A percentile compares a stretch with the other conserved stretches of the same genome.
Conservation (phyloP, 1,140 invertebrate genomes). For the Ceratina australensis region DNA sequence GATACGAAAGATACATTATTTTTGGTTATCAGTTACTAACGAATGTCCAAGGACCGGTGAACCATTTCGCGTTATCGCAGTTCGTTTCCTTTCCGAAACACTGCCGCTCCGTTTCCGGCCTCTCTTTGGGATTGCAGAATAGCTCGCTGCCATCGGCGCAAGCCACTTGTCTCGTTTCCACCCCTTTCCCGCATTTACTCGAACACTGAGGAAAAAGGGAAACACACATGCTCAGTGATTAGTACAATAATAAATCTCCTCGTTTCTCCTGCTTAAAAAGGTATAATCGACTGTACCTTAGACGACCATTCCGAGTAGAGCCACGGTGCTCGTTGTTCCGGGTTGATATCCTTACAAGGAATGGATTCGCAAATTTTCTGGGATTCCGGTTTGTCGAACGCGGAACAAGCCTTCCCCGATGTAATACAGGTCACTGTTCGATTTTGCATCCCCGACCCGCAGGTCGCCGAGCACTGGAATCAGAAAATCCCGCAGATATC, state of each 20-base stretch:
- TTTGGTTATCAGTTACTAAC: conserved; percentile 73
- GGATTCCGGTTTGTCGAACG: conserved; percentile 63
- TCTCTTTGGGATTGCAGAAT: conserved; percentile 79
- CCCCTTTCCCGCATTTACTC: conserved; percentile 66
- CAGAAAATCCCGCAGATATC: background rate
- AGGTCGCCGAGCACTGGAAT: conserved; percentile 70
- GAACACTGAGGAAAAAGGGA: conserved; percentile 65
- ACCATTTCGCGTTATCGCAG: conserved; percentile 85
- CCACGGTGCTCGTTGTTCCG: conserved; percentile 62
- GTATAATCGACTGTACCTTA: conserved; percentile 58
- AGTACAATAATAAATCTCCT: too few relatives aligned
- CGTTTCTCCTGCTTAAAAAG: too few relatives aligned
- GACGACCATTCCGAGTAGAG: conserved; percentile 73
- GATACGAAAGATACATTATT: background rate
- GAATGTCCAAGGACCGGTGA: conserved; percentile 84
- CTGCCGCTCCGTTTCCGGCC: conserved; percentile 81
- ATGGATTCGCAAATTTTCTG: conserved; percentile 65
- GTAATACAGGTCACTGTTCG: conserved; percentile 74
- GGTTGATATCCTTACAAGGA: conserved; percentile 49
- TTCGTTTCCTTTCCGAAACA: conserved; percentile 81
- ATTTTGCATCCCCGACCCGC: conserved; percentile 68
- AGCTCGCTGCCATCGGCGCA: conserved; percentile 76
- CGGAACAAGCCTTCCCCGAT: conserved; percentile 63
- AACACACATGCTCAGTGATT: background rate
- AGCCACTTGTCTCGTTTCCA: conserved; percentile 78